Base-by-base conservation (phyloP, 1,140 invertebrate species). In the Brachionus rotundiformis region DNA sequence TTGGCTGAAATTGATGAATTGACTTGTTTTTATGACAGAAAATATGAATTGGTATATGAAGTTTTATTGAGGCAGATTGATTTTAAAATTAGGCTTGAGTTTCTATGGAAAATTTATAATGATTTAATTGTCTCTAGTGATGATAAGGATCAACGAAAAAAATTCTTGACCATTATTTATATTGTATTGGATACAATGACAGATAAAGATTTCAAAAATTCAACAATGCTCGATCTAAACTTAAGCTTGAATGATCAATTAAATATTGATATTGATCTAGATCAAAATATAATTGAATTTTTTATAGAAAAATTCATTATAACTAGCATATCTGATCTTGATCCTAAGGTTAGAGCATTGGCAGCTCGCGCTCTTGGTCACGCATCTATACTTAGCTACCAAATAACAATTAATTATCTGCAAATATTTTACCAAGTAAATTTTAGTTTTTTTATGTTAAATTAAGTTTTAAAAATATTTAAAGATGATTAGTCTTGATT, bases 231-330 rank as follows among this genome's bases (percentile, higher is more conserved):
- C 16, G 63, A 68, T 36, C 19, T 68, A 36, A 44, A 73, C 10
- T 73, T 73, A 25, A 23, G 23, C 23, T 36, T 71, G 36, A 71
- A 36, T 23, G 68, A 73, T 29, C 68, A 44, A 44, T 73, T 73
- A 29, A 73, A 73, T 36, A 68, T 68, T 16, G 31, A 68, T 33
- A 36, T 68, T 33, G 63, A 68, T 23, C 63, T 68, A 31, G 19
- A 68, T 68, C 68, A 73, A 73, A 73, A 73, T 73, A 44, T 73
- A 73, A 47, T 73, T 44, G 68, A 73, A 44, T 44, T 27, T 31
- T 44, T 73, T 23, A 25, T 73, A 25, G 68, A 73, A 23, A 73
- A 73, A 19, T 4, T 41, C 3, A 25, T 73, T 13, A 73, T 73
- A 44, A 73, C 23, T 13, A 41, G 27, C 44, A 44, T 73, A 44